Conservation (phyloP, 2,888 invertebrate species). For the Plebejus argus region DNA sequence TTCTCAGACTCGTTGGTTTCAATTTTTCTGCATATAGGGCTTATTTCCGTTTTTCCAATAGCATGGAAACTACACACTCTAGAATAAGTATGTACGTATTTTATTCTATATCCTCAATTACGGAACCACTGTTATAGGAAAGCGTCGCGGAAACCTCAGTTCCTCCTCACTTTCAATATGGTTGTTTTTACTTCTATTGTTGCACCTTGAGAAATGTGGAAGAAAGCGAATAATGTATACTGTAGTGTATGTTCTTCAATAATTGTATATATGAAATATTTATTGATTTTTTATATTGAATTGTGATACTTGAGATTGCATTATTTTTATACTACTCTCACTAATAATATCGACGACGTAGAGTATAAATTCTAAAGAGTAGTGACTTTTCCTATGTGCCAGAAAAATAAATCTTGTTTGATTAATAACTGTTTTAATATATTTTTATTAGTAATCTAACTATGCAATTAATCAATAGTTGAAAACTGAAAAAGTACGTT, state of each 20-base stretch:
- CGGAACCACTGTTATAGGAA: background rate
- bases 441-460: no score
- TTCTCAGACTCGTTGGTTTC: background rate
- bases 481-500: no score
- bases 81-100: background rate
- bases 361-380: no score
- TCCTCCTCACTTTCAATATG: constrained; percentile 24
- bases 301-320: background rate
- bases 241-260: background rate
- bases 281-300: background rate
- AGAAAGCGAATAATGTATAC: constrained; percentile 13
- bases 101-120: background rate
- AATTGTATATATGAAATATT: constrained; percentile 2
- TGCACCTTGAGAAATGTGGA: constrained; percentile 16
- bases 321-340: background rate
- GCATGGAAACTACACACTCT: background rate
- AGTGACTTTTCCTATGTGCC: no score
- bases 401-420: no score
- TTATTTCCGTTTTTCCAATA: background rate
- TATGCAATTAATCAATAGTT: no score
- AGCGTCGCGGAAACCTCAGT: constrained; percentile 15
- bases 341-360: no score
- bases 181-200: constrained; percentile 9
- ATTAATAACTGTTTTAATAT: no score
- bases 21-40: background rate